phyloP scores from a whole-genome alignment of 2,888 invertebrate species.

The Helicoverpa assulta region DNA sequence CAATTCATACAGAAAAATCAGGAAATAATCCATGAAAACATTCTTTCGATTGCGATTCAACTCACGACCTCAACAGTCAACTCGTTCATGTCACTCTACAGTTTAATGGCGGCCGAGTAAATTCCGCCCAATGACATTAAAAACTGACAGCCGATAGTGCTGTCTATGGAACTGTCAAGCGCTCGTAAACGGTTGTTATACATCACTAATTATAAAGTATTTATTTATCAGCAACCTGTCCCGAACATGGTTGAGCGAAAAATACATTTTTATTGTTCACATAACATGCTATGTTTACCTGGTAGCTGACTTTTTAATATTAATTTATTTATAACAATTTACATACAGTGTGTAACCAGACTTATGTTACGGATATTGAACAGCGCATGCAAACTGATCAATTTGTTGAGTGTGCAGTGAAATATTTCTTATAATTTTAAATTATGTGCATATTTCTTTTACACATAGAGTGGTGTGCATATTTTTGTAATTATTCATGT shows the following conservation, averaged over 20 bases:
- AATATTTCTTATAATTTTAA: slow-evolving; percentile 1
- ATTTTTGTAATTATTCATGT: slow-evolving; percentile 10
- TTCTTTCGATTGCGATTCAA: slow-evolving; percentile 1
- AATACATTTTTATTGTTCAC: slow-evolving; percentile 38
- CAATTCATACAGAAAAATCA: background rate
- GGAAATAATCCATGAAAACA: background rate
- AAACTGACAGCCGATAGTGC: slow-evolving; percentile 10
- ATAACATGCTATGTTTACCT: slow-evolving; percentile 11
- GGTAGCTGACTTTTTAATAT: slow-evolving; percentile 5
- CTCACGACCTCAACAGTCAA: background rate
- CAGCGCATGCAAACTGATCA: slow-evolving; percentile 19
- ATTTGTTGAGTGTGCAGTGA: slow-evolving; percentile 1
- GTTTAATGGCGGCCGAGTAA: slow-evolving; percentile 16
- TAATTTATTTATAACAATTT: slow-evolving; percentile 15
- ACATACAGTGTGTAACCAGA: slow-evolving; percentile 8
- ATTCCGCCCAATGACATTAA: slow-evolving; percentile 24
- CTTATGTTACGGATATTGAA: slow-evolving; percentile 17
- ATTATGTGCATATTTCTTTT: slow-evolving; percentile 19
- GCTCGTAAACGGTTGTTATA: slow-evolving; percentile 25
- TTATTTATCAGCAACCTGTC: slow-evolving; percentile 22
- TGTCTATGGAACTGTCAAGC: slow-evolving; percentile 26
- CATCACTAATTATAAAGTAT: slow-evolving; percentile 17
- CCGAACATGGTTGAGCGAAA: slow-evolving; percentile 5
- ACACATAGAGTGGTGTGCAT: background rate
- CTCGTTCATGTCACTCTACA: background rate